A percentile compares a stretch with the other conserved stretches of the same genome.
Conservation (phyloP, 2,797 vertebrate genomes). For the Pelochelys cantorii region DNA sequence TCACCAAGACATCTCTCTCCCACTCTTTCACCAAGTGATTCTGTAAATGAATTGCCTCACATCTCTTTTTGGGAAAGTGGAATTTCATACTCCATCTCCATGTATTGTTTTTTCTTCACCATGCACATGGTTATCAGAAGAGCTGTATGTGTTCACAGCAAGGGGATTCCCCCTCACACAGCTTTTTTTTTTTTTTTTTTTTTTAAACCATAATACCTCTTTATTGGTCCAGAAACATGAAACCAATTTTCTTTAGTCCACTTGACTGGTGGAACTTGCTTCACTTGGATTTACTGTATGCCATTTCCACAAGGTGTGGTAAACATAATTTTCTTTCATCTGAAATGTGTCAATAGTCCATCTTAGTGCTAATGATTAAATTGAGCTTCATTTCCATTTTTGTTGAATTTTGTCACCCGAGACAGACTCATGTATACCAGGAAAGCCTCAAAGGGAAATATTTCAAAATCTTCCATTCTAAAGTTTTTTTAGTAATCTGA, state of each 20-base stretch:
- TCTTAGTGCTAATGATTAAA: accelerated
- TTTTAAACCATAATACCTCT: neutral
- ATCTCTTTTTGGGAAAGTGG: neutral
- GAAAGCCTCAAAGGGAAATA: neutral
- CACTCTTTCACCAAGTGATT: neutral
- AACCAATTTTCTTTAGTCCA: accelerated
- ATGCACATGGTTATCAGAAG: neutral
- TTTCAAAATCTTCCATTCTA: accelerated
- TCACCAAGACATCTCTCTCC: no score
- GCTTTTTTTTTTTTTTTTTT: neutral
- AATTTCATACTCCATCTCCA: accelerated
- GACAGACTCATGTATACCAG: neutral
- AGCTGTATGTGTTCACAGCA: neutral
- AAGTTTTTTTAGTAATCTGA: neutral
- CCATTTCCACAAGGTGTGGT: accelerated
- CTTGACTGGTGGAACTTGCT: neutral
- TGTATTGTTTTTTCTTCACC: neutral
- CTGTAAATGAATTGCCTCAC: neutral
- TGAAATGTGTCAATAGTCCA: neutral
- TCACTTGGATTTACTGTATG: accelerated
- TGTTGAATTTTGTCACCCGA: accelerated
- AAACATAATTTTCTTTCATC: neutral
- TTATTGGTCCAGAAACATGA: neutral
- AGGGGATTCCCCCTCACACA: neutral
- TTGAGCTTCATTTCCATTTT: neutral